A percentile compares a stretch with the other conserved stretches of the same genome.
Conservation (phyloP, 2,797 vertebrate genomes). For the Lacerta viridis region DNA sequence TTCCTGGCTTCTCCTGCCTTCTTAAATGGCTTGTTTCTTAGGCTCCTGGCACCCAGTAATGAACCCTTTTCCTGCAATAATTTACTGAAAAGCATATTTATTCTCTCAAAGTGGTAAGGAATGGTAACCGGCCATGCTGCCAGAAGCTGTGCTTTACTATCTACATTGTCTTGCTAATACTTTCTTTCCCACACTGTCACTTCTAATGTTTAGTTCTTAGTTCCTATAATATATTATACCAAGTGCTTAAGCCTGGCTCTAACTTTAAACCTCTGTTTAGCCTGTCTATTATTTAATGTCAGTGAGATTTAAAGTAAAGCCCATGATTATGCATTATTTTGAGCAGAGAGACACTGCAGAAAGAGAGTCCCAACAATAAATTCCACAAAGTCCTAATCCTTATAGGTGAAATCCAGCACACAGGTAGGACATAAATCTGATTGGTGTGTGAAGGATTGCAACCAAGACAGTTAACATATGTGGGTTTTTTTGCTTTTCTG, state of each 20-base stretch:
- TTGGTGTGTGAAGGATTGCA: neutral
- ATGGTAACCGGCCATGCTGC: neutral
- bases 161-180: neutral
- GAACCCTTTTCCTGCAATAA: neutral
- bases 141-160: neutral
- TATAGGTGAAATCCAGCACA: neutral
- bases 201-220: neutral
- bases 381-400: neutral
- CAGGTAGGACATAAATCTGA: neutral
- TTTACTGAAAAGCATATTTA: conserved; percentile 22
- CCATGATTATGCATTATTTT: accelerated
- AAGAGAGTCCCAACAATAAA: neutral
- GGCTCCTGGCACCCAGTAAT: neutral
- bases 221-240: conserved; percentile 11
- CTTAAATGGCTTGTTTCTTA: conserved; percentile 26
- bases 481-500: neutral
- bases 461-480: neutral
- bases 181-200: neutral
- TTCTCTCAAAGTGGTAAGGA: conserved; percentile 2
- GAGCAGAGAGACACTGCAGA: neutral
- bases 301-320: conserved; percentile 11
- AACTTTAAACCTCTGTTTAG: neutral
- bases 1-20: neutral
- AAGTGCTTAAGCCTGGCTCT: neutral
- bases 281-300: neutral